Conservation (phyloP, 2,797 vertebrate species). For the Eulemur albifrons region DNA sequence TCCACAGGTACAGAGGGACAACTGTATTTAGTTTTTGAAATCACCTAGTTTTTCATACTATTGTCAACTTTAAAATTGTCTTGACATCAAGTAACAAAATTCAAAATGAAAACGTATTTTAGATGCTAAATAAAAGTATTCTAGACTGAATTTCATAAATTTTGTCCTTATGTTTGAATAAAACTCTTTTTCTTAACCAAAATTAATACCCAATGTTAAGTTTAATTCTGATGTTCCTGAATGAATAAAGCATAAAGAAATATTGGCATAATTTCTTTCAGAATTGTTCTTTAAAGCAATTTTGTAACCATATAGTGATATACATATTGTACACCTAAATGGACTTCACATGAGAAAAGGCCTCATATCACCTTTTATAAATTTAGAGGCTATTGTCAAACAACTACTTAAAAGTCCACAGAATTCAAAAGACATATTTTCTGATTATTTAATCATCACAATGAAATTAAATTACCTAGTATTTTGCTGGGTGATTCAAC, state of each 20-base stretch:
- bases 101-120: constrained; percentile 8
- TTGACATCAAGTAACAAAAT: constrained; percentile 28
- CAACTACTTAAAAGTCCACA: neutral
- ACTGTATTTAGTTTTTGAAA: neutral
- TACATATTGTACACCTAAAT: neutral
- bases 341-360: neutral
- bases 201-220: neutral
- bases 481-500: constrained; percentile 4
- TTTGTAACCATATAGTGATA: neutral
- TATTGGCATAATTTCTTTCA: neutral
- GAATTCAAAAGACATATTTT: neutral
- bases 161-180: neutral
- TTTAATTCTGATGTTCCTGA: constrained; percentile 1
- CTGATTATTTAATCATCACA: neutral
- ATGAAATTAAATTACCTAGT: constrained; percentile 8
- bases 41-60: neutral
- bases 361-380: neutral
- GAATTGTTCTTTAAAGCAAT: constrained; percentile 27
- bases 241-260: constrained; percentile 4
- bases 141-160: neutral
- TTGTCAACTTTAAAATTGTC: neutral
- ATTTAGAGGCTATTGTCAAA: neutral
- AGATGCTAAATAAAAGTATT: neutral
- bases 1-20: neutral
- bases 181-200: neutral